Conservation (phyloP, 64 coral and sea anemone genomes). For the Catalaphyllia jardinei region DNA sequence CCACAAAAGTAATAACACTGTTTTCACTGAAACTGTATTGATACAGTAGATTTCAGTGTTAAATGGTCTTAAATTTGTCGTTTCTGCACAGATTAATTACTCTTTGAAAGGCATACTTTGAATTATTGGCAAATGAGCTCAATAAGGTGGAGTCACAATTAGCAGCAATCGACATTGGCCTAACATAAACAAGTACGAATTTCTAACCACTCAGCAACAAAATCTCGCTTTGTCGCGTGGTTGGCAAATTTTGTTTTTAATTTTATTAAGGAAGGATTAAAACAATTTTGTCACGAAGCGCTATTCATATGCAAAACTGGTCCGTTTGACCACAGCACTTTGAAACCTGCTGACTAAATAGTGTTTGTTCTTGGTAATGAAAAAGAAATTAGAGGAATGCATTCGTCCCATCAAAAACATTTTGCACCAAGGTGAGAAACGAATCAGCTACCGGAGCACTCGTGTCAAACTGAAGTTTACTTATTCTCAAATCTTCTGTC, state of each 20-base stretch:
- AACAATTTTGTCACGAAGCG: not conserved
- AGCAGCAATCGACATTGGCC: not conserved
- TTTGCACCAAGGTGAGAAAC: not conserved
- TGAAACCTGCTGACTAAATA: not conserved
- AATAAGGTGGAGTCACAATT: not conserved
- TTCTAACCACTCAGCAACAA: not conserved
- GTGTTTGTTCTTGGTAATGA: constrained; percentile 20
- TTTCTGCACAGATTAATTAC: not conserved
- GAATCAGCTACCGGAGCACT: not conserved
- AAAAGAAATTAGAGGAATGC: constrained; percentile 16
- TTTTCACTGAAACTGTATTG: not conserved
- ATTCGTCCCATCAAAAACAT: not conserved
- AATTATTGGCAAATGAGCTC: constrained; percentile 8
- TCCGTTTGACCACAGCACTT: not conserved
- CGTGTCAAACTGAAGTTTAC: not conserved
- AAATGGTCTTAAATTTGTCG: not conserved
- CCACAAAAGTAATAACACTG: not conserved
- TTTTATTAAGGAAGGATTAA: not conserved
- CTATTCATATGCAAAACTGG: constrained; percentile 3
- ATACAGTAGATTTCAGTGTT: too few species aligned
- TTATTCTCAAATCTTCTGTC: not conserved
- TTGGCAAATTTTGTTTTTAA: constrained; percentile 11
- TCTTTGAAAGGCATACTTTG: not conserved
- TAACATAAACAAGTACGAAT: not conserved
- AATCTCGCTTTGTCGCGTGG: constrained; percentile 1